Evolutionary conservation across 2,797 vertebrate species (phyloP).

Genomic region (Philypnodon macrostomus): DNA sequence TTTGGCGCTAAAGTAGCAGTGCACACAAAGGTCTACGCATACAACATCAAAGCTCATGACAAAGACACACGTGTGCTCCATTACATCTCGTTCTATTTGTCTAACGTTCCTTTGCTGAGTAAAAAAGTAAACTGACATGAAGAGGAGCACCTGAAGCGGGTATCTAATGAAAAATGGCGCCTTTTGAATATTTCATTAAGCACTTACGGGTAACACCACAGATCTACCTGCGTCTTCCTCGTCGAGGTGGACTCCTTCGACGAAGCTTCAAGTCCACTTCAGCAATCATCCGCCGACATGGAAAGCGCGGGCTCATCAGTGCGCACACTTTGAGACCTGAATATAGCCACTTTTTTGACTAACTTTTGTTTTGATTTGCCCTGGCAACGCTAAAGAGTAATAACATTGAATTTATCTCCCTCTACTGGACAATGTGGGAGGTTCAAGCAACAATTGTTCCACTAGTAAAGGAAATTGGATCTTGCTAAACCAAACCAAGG

Average conservation of each 20-base stretch:
- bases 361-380: slow-evolving; percentile 30
- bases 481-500: not conserved
- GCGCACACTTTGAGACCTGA: slow-evolving; percentile 20
- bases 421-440: slow-evolving; percentile 46
- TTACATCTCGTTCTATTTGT: too few relatives aligned
- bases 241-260: slow-evolving; percentile 12
- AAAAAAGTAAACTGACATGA: slow-evolving; percentile 25
- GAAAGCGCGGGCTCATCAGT: slow-evolving; percentile 37
- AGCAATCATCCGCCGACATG: slow-evolving; percentile 34
- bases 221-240: slow-evolving; percentile 18
- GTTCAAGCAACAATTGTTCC: not conserved
- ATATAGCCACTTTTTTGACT: slow-evolving; percentile 36
- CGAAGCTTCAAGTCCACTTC: slow-evolving; percentile 18
- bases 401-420: slow-evolving; percentile 38
- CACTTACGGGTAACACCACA: slow-evolving; percentile 40
- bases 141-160: slow-evolving; percentile 30
- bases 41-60: slow-evolving; percentile 25
- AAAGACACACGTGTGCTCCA: slow-evolving; percentile 4
- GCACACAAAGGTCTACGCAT: slow-evolving; percentile 7
- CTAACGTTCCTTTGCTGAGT: slow-evolving; percentile 36
- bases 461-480: not conserved
- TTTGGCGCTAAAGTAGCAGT: slow-evolving; percentile 29
- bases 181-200: slow-evolving; percentile 63
- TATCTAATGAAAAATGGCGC: slow-evolving; percentile 37
- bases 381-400: slow-evolving; percentile 9